Evolutionary conservation across 1,140 invertebrate genomes (phyloP).

Genomic region (Drosophila erecta): DNA sequence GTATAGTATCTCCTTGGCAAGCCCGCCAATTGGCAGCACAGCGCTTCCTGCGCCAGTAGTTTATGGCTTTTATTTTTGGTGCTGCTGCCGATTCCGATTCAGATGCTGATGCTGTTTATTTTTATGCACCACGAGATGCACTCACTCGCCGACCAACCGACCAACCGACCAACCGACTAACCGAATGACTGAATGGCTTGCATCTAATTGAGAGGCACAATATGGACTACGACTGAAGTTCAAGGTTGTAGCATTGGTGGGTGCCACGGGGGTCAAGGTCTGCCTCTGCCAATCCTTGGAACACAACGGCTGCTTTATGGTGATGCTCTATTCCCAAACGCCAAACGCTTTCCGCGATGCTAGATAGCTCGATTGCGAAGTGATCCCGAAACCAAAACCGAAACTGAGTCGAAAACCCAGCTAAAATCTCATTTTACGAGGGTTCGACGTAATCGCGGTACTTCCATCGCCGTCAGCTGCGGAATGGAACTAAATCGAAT

Average conservation of each 20-base stretch:
- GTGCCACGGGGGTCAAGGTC: background rate
- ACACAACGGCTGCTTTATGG: background rate
- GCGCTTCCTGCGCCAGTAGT: conserved; percentile 19
- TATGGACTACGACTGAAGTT: conserved; percentile 16
- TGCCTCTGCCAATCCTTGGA: conserved; percentile 5
- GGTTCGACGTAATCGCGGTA: conserved; percentile 4
- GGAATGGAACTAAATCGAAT: conserved; percentile 16
- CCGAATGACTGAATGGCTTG: conserved; percentile 13
- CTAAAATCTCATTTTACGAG: conserved; percentile 1
- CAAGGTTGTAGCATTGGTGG: conserved; percentile 14
- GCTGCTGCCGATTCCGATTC: too few relatives aligned
- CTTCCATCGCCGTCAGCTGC: conserved; percentile 16
- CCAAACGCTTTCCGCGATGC: background rate
- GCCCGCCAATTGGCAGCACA: conserved; percentile 51
- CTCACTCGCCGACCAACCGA: background rate
- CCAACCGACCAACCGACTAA: background rate
- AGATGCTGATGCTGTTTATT: conserved; percentile 10
- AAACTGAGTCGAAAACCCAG: background rate
- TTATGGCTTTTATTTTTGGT: conserved; percentile 25
- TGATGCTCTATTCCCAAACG: background rate
- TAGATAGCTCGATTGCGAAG: background rate
- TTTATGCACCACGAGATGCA: conserved; percentile 33
- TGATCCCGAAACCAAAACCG: conserved; percentile 7
- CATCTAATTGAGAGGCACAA: conserved; percentile 35
- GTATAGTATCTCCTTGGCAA: conserved; percentile 56